phyloP scores from a whole-genome alignment of 2,113 vertebrate genomes.

The Xiphophorus maculatus region DNA sequence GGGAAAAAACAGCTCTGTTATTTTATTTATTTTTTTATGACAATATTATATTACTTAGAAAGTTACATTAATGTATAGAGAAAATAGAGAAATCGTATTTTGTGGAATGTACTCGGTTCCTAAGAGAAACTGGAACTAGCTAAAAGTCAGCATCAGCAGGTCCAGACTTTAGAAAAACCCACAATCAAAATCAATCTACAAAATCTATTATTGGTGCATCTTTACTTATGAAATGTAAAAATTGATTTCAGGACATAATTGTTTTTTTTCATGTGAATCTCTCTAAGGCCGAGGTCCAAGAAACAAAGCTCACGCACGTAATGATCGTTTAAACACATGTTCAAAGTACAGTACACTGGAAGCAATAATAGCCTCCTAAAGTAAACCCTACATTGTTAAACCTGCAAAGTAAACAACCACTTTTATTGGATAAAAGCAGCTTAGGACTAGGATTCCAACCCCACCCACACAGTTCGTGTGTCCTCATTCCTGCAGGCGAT shows the following conservation, averaged over 20 bases:
- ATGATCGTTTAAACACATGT: neutral
- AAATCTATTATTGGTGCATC: no score
- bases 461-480: conserved; percentile 3
- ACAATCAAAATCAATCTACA: no score
- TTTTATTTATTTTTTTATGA: neutral
- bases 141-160: no score
- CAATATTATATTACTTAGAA: neutral
- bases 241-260: neutral
- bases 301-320: neutral
- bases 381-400: neutral
- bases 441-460: neutral
- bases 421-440: neutral
- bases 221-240: neutral
- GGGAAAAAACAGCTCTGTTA: no score
- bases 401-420: neutral
- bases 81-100: neutral
- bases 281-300: conserved; percentile 8
- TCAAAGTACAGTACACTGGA: conserved; percentile 12
- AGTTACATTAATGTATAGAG: neutral
- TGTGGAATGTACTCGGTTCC: neutral
- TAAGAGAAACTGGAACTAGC: no score
- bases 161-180: no score
- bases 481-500: conserved; percentile 30
- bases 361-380: neutral
- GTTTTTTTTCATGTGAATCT: neutral